Conservation (phyloP, 2,797 vertebrate genomes). For the Anas flavirostris region DNA sequence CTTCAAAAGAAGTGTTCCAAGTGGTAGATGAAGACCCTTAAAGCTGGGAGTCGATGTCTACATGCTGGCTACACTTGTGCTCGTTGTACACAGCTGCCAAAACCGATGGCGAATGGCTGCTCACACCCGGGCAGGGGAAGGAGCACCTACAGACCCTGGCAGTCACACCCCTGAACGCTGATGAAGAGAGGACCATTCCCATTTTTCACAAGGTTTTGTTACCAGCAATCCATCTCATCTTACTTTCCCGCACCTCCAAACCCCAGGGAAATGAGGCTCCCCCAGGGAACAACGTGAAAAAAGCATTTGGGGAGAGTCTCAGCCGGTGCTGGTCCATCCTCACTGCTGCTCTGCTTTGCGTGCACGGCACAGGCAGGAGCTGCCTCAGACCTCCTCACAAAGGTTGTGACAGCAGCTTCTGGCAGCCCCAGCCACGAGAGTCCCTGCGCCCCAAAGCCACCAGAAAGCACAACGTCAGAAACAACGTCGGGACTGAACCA, state of each 20-base stretch:
- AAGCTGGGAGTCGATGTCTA: neutral
- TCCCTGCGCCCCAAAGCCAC: accelerated
- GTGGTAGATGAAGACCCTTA: neutral
- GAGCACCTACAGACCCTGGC: neutral
- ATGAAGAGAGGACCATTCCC: neutral
- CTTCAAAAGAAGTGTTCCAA: neutral
- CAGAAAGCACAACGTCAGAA: neutral
- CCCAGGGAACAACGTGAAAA: neutral
- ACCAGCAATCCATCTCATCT: neutral
- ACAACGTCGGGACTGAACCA: neutral
- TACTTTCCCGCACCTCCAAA: neutral
- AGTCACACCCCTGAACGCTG: neutral
- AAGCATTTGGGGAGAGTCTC: neutral
- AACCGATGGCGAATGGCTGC: neutral
- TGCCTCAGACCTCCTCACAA: neutral
- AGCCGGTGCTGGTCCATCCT: neutral
- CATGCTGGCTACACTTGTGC: neutral
- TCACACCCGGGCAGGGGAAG: neutral
- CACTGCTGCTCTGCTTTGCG: neutral
- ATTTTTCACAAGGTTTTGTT: neutral
- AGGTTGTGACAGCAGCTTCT: neutral
- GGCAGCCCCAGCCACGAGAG: neutral
- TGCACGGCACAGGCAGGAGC: neutral
- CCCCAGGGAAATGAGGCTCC: neutral
- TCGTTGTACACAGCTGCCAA: neutral